Evolutionary conservation across 2,888 invertebrate genomes (phyloP), one percentile per base, ranked within the genome.

Genomic region (Abscondita cerata): DNA sequence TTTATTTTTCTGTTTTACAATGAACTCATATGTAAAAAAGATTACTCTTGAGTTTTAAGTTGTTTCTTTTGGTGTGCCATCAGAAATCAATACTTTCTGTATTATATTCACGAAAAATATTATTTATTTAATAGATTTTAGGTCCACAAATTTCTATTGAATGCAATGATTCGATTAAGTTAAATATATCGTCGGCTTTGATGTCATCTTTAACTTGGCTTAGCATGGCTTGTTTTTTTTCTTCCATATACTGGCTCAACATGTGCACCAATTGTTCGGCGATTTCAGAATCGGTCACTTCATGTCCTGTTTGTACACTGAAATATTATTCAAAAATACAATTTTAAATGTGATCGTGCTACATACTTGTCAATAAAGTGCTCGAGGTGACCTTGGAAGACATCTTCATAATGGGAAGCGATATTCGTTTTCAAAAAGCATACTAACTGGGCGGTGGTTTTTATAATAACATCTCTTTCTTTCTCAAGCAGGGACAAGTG

Each of bases 381-480:
- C 36, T 74, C 66, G 18, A 79, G 72, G 40, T 78, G 78, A 16
- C 67, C 70, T 46, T 71, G 70, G 59, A 77, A 78, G 1, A 73
- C 69, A 68, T 79, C 78, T 62, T 73, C 77, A 53, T 73, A 75
- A 0, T 75, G 71, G 0, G 75, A 69, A 20, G 77, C 76, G 0
- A 77, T 76, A 66, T 77, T 76, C n/a, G 71, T 68, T 52, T 74
- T 70, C 36, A 79, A 64, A 64, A 78, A 79, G 69, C 75, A 71
- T 0, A 77, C 76, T 68, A 78, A 78, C 50, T 71, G 73, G 1
- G 78, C 78, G 48, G 75, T 73, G n/a, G 68, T 65, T 58, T 70
- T 66, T 1, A 75, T 64, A 55, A 79, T 76, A 2, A 58, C 57
- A 1, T 69, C 52, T 13, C 71, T 71, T 56, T 79, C 79, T 19